Percentiles rank a stretch among this genome's conserved stretches.
phyloP scores from a whole-genome alignment of 2,113 vertebrate species.

The Pituophis catenifer region DNA sequence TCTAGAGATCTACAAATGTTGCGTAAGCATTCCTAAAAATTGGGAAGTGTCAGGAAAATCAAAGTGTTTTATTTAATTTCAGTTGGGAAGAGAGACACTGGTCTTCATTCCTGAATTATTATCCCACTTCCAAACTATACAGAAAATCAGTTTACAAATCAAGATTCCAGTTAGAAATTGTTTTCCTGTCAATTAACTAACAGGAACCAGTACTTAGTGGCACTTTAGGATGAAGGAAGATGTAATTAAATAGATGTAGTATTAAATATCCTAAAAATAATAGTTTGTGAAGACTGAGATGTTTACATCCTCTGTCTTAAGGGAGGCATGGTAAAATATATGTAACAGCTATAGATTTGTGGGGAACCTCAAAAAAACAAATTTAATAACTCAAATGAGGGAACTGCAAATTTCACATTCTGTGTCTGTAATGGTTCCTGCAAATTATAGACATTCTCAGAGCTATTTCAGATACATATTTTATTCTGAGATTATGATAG shows the following conservation, averaged over 20 bases:
- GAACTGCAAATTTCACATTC: neutral
- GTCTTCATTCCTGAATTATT: neutral
- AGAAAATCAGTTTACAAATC: neutral
- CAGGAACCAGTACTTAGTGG: neutral
- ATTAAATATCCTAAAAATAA: neutral
- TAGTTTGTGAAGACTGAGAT: neutral
- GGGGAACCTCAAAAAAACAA: neutral
- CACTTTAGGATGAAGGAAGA: neutral
- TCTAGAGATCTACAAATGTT: neutral
- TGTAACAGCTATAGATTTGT: neutral
- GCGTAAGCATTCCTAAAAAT: neutral
- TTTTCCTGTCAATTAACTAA: neutral
- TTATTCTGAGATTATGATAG: neutral
- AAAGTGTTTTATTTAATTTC: neutral
- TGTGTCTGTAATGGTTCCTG: neutral
- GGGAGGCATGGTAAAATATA: neutral
- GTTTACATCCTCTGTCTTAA: neutral
- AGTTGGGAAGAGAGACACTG: neutral
- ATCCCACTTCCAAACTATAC: neutral
- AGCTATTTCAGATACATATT: neutral
- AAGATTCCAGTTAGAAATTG: neutral
- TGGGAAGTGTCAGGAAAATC: neutral
- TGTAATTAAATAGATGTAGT: neutral
- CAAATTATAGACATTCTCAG: neutral
- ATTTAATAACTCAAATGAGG: neutral